Base-by-base conservation (phyloP, 2,888 invertebrate genomes). In the Cecidostiba fungosa region DNA sequence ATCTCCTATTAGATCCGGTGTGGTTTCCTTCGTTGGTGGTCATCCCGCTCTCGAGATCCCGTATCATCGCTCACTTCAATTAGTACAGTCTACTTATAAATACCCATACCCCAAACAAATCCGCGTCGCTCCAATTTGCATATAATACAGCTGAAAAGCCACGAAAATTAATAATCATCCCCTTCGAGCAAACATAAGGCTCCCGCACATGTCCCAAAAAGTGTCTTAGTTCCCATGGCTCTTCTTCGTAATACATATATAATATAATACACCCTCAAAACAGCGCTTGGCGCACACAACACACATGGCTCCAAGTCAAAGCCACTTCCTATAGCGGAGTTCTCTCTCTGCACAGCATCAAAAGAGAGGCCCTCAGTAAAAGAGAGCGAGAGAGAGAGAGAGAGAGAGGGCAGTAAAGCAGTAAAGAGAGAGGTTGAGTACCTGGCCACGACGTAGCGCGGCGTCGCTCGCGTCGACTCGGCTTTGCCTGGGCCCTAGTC, bases 401-500 rank as follows among this genome's bases (percentile, higher is more conserved):
- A 62, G 26, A 62, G n/a, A 26, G 23, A 59, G n/a, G 4, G 16
- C 19, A 54, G 54, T 6, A 6, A 54, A 50, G 69, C 32, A 69
- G 16, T 32, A 32, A 8, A 19, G 32, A 43, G 19, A 69, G 70
- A 82, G 88, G 84, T 90, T 91, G 62, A 83, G 73, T 79, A 91
- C 91, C 92, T 92, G 91, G 62, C 90, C 93, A 89, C 87, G 78
- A 73, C 89, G 89, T 89, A 89, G 87, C 85, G 88, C 84, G 77
- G 89, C 80, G 90, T 92, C 93, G 92, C 91, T 91, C 87, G 81
- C 69, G 85, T 92, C 91, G 90, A 86, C 70, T 72, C 84, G 80
- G 87, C 89, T 88, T 89, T 89, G 91, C 90, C 90, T 88, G 89
- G 90, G 91, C 91, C 91, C 91, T 89, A 89, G 89, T 89, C 88